Evolutionary conservation across 2,797 vertebrate genomes (phyloP).

Genomic region (Geotrypetes seraphini): DNA sequence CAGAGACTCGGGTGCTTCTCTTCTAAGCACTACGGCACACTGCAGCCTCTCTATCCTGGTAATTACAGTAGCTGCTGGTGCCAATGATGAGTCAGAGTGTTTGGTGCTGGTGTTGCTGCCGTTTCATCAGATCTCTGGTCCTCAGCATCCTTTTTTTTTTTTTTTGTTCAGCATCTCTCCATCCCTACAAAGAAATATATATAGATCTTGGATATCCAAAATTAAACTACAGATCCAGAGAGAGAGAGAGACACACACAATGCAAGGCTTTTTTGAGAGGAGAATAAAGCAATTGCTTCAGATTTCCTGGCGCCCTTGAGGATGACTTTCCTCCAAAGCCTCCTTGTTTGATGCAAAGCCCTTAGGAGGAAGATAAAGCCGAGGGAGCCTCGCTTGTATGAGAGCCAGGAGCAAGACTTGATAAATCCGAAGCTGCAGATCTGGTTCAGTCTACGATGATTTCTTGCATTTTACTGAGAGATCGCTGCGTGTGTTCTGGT

Average conservation of each 20-base stretch:
- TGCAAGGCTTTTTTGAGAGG: background rate
- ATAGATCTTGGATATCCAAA: too few species aligned
- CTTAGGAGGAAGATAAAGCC: too few species aligned
- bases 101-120: constrained; percentile 78
- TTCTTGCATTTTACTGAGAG: too few species aligned
- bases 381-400: too few species aligned
- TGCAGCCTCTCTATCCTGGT: constrained; percentile 31
- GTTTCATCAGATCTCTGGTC: constrained; percentile 65
- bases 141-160: too few species aligned
- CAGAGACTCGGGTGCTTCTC: background rate
- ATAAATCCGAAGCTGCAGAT: too few species aligned
- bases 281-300: background rate
- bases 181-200: too few species aligned
- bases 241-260: background rate
- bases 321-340: background rate
- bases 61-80: constrained; percentile 71
- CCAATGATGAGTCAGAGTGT: constrained; percentile 81
- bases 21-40: constrained; percentile 18
- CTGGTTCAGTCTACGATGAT: too few species aligned
- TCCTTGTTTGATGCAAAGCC: background rate
- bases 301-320: background rate
- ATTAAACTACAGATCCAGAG: too few species aligned
- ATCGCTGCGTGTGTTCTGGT: too few species aligned
- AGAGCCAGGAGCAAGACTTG: too few species aligned
- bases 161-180: constrained; percentile 31